These are phyloP conservation scores for Philaethria dido DNA, from an alignment of 2,888 invertebrate species.

Conservation along the genomic window DNA sequence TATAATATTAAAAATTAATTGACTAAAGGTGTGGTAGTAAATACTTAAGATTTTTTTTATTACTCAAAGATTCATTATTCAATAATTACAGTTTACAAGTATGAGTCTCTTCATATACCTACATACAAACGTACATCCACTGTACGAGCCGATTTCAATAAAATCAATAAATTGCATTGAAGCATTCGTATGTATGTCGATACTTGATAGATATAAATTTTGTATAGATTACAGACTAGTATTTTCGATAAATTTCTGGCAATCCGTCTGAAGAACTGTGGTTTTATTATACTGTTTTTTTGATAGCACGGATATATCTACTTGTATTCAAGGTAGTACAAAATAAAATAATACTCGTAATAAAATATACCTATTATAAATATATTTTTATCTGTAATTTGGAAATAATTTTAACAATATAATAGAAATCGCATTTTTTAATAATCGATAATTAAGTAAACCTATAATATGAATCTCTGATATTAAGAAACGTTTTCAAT, in stretches of 20 bases:
- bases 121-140: neutral
- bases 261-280: neutral
- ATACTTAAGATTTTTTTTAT: neutral
- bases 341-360: neutral
- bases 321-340: neutral
- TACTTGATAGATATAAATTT: slow-evolving; percentile 6
- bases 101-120: slow-evolving; percentile 6
- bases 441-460: too few relatives aligned
- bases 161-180: slow-evolving; percentile 24
- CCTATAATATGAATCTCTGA: too few relatives aligned
- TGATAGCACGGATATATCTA: neutral
- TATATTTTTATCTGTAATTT: neutral
- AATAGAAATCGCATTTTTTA: too few relatives aligned
- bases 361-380: neutral
- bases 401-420: too few relatives aligned
- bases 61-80: neutral
- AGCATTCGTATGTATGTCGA: slow-evolving; percentile 9
- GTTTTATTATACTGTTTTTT: neutral
- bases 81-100: neutral
- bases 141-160: slow-evolving; percentile 14
- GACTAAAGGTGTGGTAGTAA: too few relatives aligned
- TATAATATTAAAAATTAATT: too few relatives aligned
- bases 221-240: neutral
- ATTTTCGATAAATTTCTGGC: neutral
- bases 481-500: too few relatives aligned